phyloP scores from a whole-genome alignment of 2,113 vertebrate species.

The Emydura subglobosa region DNA sequence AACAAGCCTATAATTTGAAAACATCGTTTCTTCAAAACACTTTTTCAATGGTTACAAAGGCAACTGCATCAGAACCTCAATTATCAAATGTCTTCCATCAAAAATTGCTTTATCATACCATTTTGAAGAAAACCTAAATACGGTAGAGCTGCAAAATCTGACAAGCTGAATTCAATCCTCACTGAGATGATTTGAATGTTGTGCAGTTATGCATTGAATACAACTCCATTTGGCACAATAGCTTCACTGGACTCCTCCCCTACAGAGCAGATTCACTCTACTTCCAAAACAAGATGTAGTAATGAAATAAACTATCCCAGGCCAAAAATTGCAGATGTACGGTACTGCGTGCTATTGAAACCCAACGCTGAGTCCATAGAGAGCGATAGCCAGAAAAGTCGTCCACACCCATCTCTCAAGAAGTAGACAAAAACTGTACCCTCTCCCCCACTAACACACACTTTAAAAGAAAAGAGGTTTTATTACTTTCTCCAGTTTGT shows the following conservation, averaged over 20 bases:
- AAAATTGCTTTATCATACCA: not conserved
- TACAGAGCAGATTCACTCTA: slow-evolving; percentile 56
- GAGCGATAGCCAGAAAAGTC: slow-evolving; percentile 21
- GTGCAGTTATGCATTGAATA: not conserved
- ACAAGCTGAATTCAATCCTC: not conserved
- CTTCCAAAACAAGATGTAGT: slow-evolving; percentile 47
- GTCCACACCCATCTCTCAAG: slow-evolving; percentile 44
- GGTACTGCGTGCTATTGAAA: slow-evolving; percentile 59
- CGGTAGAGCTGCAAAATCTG: not conserved
- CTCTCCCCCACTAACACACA: not conserved
- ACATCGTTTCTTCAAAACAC: not conserved
- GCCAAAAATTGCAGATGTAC: slow-evolving; percentile 69
- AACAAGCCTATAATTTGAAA: not conserved
- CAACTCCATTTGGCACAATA: slow-evolving; percentile 18
- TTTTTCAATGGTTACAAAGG: not conserved
- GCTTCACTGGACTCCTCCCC: slow-evolving; percentile 43
- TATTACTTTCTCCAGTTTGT: not conserved
- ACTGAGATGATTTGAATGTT: rapidly evolving
- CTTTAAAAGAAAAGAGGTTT: not conserved
- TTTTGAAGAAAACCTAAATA: not conserved
- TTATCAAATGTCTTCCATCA: not conserved
- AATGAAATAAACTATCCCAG: slow-evolving; percentile 56
- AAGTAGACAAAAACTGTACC: slow-evolving; percentile 23
- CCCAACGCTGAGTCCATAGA: not conserved
- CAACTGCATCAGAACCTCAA: not conserved